These are phyloP conservation scores for Passer domesticus DNA, from an alignment of 2,113 vertebrate genomes.

Conservation along the genomic window DNA sequence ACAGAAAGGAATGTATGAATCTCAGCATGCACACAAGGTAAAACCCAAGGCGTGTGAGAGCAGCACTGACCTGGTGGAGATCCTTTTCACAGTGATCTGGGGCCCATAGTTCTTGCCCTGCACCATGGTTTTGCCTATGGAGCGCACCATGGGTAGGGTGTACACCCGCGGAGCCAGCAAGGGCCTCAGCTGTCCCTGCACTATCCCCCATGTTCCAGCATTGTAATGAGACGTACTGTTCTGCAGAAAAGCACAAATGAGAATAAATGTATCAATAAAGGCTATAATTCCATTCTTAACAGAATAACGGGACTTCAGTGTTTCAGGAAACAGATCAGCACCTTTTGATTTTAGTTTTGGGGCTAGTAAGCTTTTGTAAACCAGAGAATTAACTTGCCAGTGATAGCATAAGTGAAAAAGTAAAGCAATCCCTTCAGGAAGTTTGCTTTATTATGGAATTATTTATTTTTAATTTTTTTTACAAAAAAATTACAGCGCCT, in stretches of 20 bases:
- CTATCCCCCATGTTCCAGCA: slow-evolving; percentile 84
- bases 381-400: background rate
- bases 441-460: background rate
- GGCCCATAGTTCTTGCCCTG: slow-evolving; percentile 88
- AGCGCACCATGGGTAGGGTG: slow-evolving; percentile 86
- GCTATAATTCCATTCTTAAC: background rate
- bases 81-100: slow-evolving; percentile 86
- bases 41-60: background rate
- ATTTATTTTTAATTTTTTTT: background rate
- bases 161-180: slow-evolving; percentile 83
- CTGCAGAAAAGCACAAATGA: slow-evolving; percentile 58
- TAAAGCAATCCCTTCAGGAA: background rate
- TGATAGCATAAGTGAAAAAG: background rate
- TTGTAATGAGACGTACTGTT: slow-evolving; percentile 85
- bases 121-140: slow-evolving; percentile 88
- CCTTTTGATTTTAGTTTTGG: background rate
- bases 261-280: background rate
- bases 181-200: slow-evolving; percentile 83
- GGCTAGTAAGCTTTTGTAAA: background rate
- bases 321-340: background rate
- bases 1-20: background rate
- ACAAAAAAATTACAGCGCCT: background rate
- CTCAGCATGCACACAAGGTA: background rate
- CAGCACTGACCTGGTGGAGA: slow-evolving; percentile 81
- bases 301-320: background rate